Conservation (phyloP, 1,140 invertebrate species). For the Drosophila repleta region DNA sequence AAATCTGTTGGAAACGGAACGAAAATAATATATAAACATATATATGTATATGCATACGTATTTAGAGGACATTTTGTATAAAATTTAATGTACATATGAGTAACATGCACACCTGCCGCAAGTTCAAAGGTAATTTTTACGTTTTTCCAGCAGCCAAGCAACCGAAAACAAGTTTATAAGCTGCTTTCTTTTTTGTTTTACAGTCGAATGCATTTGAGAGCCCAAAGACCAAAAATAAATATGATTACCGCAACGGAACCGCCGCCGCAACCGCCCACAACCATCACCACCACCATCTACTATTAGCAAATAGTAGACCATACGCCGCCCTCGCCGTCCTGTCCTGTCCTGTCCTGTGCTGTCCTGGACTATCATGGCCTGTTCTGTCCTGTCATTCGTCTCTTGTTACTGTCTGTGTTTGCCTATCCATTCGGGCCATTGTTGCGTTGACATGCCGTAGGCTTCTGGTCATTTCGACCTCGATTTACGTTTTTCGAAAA, state of each 20-base stretch:
- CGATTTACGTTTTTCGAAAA: slow-evolving; percentile 73
- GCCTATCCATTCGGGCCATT: slow-evolving; percentile 58
- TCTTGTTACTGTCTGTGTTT: slow-evolving; percentile 48
- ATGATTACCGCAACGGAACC: slow-evolving; percentile 41
- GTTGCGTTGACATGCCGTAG: slow-evolving; percentile 53
- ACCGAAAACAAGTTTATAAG: slow-evolving; percentile 60
- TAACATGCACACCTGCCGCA: slow-evolving; percentile 1
- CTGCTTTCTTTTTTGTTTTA: slow-evolving; percentile 61
- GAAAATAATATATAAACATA: slow-evolving; percentile 1
- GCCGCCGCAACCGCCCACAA: slow-evolving; percentile 24
- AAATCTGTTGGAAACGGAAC: slow-evolving; percentile 7
- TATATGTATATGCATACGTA: not conserved
- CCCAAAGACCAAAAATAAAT: slow-evolving; percentile 76
- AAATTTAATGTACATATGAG: slow-evolving; percentile 6
- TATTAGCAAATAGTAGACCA: not conserved
- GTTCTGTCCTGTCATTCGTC: no score
- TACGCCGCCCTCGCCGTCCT: not conserved
- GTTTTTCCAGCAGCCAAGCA: slow-evolving; percentile 27
- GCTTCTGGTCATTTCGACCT: slow-evolving; percentile 68
- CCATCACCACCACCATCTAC: slow-evolving; percentile 13
- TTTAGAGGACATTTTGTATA: not conserved
- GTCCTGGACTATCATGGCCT: not conserved
- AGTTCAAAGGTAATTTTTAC: slow-evolving; percentile 60
- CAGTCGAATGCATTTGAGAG: slow-evolving; percentile 61
- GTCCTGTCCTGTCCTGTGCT: not conserved